Base-by-base conservation (phyloP, 2,888 invertebrate genomes). In the Drosophila picticornis region DNA sequence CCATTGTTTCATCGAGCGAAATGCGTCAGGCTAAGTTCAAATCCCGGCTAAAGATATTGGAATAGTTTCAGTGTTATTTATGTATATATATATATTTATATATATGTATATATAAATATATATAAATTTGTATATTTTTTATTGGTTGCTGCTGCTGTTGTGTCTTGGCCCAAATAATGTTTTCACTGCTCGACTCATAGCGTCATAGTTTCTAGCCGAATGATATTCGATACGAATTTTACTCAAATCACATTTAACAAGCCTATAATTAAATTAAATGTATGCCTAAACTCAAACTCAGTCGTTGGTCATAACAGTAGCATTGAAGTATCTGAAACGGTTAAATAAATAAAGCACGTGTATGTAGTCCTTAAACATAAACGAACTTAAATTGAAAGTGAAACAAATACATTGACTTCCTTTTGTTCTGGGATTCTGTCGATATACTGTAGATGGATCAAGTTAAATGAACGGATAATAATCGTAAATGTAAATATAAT, bases 111-210 rank as follows among this genome's bases (percentile, higher is more conserved):
- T 57, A 27, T 63, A 75, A 48, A 38, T 57, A 57, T 22, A 48
- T 57, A 48, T 5, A 36, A 63, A 61, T 65, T 82, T 77, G 70
- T 88, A 73, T 40, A 76, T 57, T 69, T 71, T 82, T 16, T 61
- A 80, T 76, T 76, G 80, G 66, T 62, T 70, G 64, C 73, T 53
- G 61, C 53, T 59, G 43, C 31, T 62, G 60, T 43, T 53, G 61
- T 50, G 58, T 66, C 9, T 52, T 50, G 34, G 48, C 48, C 43
- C 2, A 46, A 65, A 38, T 59, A 46, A 32, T 62, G 62, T 60
- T 69, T 56, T 58, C 57, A 78, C 69, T 57, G 43, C 31, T 61
- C 61, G 57, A 67, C 57, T 73, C 31, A 62, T 74, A 66, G 57
- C 52, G 58, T 67, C 46, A 60, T 74, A 62, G 58, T 72, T 5